Percentiles rank a stretch among this genome's conserved stretches.
phyloP scores from a whole-genome alignment of 2,888 invertebrate genomes.

The Eledone cirrhosa region DNA sequence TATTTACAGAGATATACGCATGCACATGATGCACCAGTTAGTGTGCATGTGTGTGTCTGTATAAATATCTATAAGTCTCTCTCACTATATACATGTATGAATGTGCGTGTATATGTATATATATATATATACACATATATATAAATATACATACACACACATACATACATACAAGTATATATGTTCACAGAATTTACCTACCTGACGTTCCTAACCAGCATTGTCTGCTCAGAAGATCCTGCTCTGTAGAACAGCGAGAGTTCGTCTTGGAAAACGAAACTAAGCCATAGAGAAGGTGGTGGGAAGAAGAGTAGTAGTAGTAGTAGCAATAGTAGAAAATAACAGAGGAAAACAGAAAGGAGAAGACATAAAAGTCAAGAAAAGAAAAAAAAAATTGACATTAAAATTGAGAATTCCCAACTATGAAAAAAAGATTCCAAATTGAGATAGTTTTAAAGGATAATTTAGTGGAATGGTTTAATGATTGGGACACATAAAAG shows the following conservation, averaged over 20 bases:
- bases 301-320: constrained; percentile 9
- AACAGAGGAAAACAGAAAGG: too few species aligned
- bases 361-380: background rate
- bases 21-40: too few species aligned
- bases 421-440: too few species aligned
- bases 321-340: constrained; percentile 1
- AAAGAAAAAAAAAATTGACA: constrained; percentile 8
- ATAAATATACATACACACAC: background rate
- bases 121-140: background rate
- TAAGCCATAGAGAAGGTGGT: background rate
- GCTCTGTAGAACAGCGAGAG: constrained; percentile 24
- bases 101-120: background rate
- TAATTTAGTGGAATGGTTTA: too few species aligned
- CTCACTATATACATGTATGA: background rate
- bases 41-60: background rate
- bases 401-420: too few species aligned
- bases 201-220: constrained; percentile 25
- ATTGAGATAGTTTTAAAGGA: too few species aligned
- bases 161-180: background rate
- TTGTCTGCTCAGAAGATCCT: constrained; percentile 19
- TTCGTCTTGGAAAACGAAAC: constrained; percentile 26
- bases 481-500: too few species aligned
- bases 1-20: too few species aligned
- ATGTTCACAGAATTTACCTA: constrained; percentile 10
- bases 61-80: background rate